Conservation (phyloP, 1,140 invertebrate species). For the Oscheius sp. region DNA sequence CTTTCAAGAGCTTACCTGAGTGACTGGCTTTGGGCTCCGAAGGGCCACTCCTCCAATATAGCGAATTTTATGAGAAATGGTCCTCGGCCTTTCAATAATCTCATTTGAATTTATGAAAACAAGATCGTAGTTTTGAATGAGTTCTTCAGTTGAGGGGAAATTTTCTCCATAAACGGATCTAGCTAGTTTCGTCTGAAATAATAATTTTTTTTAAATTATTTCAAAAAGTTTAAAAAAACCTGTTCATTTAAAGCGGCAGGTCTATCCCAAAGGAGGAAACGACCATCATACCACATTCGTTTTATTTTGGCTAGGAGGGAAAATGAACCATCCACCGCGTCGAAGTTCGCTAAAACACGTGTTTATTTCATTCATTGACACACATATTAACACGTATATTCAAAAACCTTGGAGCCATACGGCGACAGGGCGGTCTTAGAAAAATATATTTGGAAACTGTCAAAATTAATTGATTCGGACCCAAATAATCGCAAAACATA, state of each 20-base stretch:
- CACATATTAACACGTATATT: too few species aligned
- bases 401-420: too few species aligned
- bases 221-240: neutral
- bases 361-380: neutral
- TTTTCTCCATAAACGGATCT: neutral
- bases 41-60: conserved; percentile 35
- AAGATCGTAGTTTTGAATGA: conserved; percentile 8
- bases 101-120: conserved; percentile 30
- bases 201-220: neutral
- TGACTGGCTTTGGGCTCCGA: conserved; percentile 11
- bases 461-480: too few species aligned
- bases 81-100: conserved; percentile 23
- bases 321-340: neutral
- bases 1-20: neutral
- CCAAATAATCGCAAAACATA: too few species aligned
- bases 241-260: neutral
- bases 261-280: neutral
- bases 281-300: neutral
- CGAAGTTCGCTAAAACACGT: neutral
- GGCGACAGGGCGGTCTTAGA: too few species aligned
- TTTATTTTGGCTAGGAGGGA: neutral
- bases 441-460: too few species aligned
- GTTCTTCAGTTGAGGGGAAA: neutral
- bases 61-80: conserved; percentile 14
- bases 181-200: neutral